A percentile compares a stretch with the other conserved stretches of the same genome.
These are phyloP conservation scores for Teleiodes luculella DNA, from an alignment of 2,888 invertebrate genomes.

Conservation along the genomic window DNA sequence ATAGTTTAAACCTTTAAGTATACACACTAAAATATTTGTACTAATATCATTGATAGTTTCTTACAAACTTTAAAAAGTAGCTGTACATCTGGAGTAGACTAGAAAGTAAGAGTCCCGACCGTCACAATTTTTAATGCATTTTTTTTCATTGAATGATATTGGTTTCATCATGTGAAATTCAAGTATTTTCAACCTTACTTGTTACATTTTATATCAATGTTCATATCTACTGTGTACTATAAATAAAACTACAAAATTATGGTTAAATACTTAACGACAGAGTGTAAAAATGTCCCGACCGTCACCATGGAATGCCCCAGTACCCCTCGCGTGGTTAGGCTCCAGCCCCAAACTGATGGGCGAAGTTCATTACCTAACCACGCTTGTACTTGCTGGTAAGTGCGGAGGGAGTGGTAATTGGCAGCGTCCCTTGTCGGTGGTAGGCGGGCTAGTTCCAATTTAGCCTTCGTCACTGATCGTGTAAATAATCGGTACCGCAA, in stretches of 20 bases:
- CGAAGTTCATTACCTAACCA: too few relatives aligned
- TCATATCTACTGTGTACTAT: conserved; percentile 2
- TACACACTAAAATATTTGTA: conserved; percentile 7
- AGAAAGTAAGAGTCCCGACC: conserved; percentile 10
- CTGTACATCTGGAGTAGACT: conserved; percentile 6
- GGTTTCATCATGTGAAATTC: conserved; percentile 3
- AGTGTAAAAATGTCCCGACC: conserved; percentile 1
- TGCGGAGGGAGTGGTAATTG: too few relatives aligned
- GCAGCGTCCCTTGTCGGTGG: too few relatives aligned
- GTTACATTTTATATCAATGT: conserved; percentile 3
- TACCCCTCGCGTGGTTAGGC: too few relatives aligned
- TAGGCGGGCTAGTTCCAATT: too few relatives aligned
- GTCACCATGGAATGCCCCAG: too few relatives aligned
- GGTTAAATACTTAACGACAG: not conserved
- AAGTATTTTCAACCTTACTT: not conserved
- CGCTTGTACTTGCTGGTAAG: too few relatives aligned
- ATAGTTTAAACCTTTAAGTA: conserved; percentile 7
- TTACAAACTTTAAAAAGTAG: conserved; percentile 9
- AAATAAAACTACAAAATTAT: conserved; percentile 7
- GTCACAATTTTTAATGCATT: conserved; percentile 5
- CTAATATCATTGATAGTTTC: conserved; percentile 10
- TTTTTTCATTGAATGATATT: conserved; percentile 6
- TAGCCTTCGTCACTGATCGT: too few relatives aligned
- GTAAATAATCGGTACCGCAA: too few relatives aligned
- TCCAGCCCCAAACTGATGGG: too few relatives aligned